Evolutionary conservation across 1,140 invertebrate species (phyloP), one percentile per base, ranked within the genome.

Genomic region (Nymphalis io): DNA sequence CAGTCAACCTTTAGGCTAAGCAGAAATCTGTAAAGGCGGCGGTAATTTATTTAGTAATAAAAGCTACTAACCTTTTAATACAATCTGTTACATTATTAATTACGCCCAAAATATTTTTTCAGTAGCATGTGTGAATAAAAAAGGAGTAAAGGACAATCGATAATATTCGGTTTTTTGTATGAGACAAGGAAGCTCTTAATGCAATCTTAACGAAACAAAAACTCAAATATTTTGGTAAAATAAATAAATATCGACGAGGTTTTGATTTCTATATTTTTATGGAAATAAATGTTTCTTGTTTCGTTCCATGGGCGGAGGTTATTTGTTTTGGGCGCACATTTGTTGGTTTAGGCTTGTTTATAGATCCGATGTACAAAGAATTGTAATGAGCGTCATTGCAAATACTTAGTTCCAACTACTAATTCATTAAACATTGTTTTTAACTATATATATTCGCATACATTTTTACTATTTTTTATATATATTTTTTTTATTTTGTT

Each of bases 341-440:
- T 59, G 57, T 59, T 59, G 39, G 57, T 10, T 59, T 40, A 40
- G 57, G 18, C 1, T 40, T 59, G 57, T 59, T 40, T 40, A 59
- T 59, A 59, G 57, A 40, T 59, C 38, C 57, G 57, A 39, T 59
- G 20, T 59, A 42, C 38, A 59, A 40, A 59, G 57, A 59, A 59
- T 38, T 33, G 18, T 59, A 59, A 59, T 59, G 16, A 15, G 38
- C 16, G 57, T 20, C 18, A 40, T 44, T 44, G 40, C 13, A 8
- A n/a, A 44, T 44, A 44, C 11, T 13, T n/a, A n/a, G 12, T 15
- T n/a, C 40, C 11, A 44, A 44, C n/a, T 44, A 4, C n/a, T 11
- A 33, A 33, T 33, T 33, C 27, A 33, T 33, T 33, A 33, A 33
- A 33, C 27, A 8, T 0, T 5, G 27, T 33, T 27, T 27, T 33